A percentile compares a stretch with the other conserved stretches of the same genome.
phyloP scores from a whole-genome alignment of 2,888 invertebrate genomes.

The Hirudinaria manillensis region DNA sequence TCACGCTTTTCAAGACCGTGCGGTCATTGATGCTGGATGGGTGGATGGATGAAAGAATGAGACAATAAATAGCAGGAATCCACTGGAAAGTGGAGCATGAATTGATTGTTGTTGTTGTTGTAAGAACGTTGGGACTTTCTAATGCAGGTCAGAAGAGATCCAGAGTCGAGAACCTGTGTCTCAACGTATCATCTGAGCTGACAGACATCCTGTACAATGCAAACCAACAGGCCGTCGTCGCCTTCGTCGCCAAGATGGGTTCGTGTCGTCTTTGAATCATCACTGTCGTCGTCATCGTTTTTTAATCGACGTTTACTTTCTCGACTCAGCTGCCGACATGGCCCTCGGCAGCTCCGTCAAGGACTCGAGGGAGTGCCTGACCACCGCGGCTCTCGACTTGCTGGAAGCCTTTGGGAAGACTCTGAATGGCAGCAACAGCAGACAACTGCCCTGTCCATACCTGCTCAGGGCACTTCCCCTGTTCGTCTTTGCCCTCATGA shows the following conservation, averaged over 20 bases:
- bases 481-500: slow-evolving; percentile 79
- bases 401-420: slow-evolving; percentile 68
- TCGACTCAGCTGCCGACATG: slow-evolving; percentile 35
- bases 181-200: slow-evolving; percentile 79
- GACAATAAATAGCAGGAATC: too few relatives aligned
- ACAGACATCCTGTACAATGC: slow-evolving; percentile 79
- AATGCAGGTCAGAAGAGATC: slow-evolving; percentile 80
- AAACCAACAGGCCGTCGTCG: slow-evolving; percentile 86
- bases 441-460: slow-evolving; percentile 69
- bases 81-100: too few relatives aligned
- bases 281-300: neutral
- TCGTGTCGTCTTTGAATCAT: slow-evolving; percentile 43
- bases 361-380: slow-evolving; percentile 91
- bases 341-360: slow-evolving; percentile 59
- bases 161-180: slow-evolving; percentile 89
- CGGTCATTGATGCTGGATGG: too few relatives aligned
- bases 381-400: slow-evolving; percentile 88
- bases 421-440: slow-evolving; percentile 55
- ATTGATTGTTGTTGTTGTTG: too few relatives aligned
- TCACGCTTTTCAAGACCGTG: too few relatives aligned
- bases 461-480: slow-evolving; percentile 77
- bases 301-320: neutral
- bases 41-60: too few relatives aligned
- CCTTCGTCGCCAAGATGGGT: slow-evolving; percentile 93
- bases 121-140: too few relatives aligned